Evolutionary conservation across 2,113 vertebrate species (phyloP).

Genomic region (Aplodontia rufa): DNA sequence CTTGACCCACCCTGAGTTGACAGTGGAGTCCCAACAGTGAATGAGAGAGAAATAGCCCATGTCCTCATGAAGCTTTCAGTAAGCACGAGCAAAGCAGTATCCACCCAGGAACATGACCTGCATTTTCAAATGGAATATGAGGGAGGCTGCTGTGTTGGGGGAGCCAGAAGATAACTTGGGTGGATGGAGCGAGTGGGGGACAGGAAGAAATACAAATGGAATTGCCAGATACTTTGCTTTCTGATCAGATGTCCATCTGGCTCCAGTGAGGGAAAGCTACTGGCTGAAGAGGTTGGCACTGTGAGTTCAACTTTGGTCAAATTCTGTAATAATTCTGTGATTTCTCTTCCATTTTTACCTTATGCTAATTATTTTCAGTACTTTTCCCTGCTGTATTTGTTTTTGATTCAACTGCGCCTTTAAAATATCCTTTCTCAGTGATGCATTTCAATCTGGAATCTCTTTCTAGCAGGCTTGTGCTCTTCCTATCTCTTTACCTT

Average conservation of each 20-base stretch:
- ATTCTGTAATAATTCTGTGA: background rate
- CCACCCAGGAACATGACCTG: background rate
- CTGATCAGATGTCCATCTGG: background rate
- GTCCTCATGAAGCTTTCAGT: background rate
- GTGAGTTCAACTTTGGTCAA: background rate
- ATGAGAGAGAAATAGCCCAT: background rate
- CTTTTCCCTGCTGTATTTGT: background rate
- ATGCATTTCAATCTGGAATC: background rate
- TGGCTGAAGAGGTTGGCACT: background rate
- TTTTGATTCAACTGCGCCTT: background rate
- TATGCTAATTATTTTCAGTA: background rate
- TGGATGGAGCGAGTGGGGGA: background rate
- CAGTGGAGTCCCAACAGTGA: background rate
- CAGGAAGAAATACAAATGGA: background rate
- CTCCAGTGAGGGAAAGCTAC: background rate
- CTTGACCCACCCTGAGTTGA: background rate
- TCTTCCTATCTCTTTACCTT: background rate
- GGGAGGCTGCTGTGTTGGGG: background rate
- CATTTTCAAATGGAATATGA: background rate
- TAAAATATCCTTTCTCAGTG: background rate
- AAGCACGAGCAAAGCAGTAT: background rate
- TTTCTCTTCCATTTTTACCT: background rate
- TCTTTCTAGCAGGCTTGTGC: background rate
- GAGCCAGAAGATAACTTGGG: background rate
- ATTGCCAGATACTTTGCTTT: background rate